Evolutionary conservation across 2,113 vertebrate species (phyloP).

Genomic region (Mastomys coucha): DNA sequence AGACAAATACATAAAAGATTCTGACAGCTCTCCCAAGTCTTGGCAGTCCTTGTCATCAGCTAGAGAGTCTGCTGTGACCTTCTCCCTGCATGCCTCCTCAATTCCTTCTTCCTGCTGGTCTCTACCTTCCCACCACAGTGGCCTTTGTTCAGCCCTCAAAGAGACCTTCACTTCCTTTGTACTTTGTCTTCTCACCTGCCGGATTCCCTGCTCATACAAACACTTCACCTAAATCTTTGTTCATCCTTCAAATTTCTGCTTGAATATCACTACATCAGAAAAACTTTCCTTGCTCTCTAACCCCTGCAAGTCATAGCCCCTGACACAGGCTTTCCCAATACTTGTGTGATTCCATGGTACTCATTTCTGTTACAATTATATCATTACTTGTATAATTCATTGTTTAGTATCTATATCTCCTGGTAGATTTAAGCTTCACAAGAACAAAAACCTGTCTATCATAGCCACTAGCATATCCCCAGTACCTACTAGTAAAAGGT

Average conservation of each 20-base stretch:
- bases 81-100: neutral
- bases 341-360: neutral
- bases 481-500: constrained; percentile 48
- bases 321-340: neutral
- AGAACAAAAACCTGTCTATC: neutral
- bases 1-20: neutral
- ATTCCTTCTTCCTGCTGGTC: neutral
- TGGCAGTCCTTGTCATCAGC: neutral
- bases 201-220: neutral
- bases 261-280: neutral
- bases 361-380: neutral
- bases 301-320: neutral
- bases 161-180: neutral
- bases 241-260: constrained; percentile 16
- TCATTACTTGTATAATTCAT: constrained; percentile 3
- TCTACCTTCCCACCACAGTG: neutral
- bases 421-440: constrained; percentile 34
- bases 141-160: neutral
- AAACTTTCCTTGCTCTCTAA: neutral
- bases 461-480: neutral
- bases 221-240: neutral
- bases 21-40: neutral
- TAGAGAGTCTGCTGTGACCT: neutral
- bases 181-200: neutral
- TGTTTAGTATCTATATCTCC: neutral